These are phyloP conservation scores for Siniperca knerii DNA, from an alignment of 2,113 vertebrate genomes.

Conservation along the genomic window DNA sequence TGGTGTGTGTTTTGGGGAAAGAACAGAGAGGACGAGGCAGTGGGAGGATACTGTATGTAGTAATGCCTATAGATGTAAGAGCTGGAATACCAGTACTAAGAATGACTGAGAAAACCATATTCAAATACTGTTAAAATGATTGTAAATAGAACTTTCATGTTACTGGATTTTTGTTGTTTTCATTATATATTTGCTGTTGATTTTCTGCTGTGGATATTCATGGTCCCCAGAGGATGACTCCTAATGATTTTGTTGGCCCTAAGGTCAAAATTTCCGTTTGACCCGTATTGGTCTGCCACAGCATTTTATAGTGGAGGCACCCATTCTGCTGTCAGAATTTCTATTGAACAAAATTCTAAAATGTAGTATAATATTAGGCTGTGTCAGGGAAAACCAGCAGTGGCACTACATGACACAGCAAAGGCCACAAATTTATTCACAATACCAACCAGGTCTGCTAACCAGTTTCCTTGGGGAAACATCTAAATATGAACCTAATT, in stretches of 20 bases:
- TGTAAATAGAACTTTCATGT: background rate
- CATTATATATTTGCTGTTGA: background rate
- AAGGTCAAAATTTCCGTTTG: background rate
- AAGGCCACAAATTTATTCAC: background rate
- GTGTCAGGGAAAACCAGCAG: background rate
- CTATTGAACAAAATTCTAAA: background rate
- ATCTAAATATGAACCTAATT: background rate
- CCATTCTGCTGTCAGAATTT: background rate
- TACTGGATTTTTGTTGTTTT: background rate
- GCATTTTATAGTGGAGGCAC: background rate
- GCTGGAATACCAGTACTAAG: background rate
- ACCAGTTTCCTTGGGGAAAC: background rate
- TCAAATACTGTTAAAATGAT: background rate
- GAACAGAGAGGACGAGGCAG: background rate
- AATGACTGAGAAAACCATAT: background rate
- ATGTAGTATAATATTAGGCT: background rate
- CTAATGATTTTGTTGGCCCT: background rate
- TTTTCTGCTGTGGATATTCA: background rate
- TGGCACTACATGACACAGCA: background rate
- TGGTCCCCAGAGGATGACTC: background rate
- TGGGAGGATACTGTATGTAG: background rate
- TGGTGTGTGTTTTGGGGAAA: background rate
- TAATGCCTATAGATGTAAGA: background rate
- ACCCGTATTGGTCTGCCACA: background rate
- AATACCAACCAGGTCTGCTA: background rate